Evolutionary conservation across 1,140 invertebrate genomes (phyloP), one percentile per base, ranked within the genome.

Genomic region (Lordiphosa clarofinis): DNA sequence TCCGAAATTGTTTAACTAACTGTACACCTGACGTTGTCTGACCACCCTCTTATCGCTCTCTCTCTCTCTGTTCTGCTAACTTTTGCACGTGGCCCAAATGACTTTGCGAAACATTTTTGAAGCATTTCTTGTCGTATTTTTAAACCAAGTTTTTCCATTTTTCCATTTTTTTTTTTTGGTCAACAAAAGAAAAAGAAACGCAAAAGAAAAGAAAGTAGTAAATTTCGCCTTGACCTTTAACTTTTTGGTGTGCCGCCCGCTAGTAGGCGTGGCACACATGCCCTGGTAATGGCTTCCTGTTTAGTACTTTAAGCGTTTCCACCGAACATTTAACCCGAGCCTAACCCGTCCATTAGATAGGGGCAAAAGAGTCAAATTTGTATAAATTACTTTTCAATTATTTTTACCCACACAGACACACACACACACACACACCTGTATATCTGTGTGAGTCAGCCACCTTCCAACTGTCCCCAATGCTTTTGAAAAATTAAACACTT

Each of bases 161-260:
- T 21, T 1, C 3, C 4, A 4, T 0, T 21, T 21, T 21, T 21
- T 44, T 44, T 46, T 43, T 46, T 42, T 15, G 39, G 39, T 42
- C 39, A 42, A 31, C 11, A 47, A 49, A 49, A 52, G 46, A 61
- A 4, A 36, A 40, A 39, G 11, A 13, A 39, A 39, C 15, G 10
- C 1, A 11, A 11, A 11, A 38, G n/a, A 38, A n/a, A n/a, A n/a
- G n/a, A 39, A 39, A 39, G 15, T 13, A 39, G 15, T 28, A 28
- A 28, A 28, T 28, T 7, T 4, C 64, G 38, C 75, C 75, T 81
- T 81, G 75, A 81, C 75, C 75, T 81, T 81, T 81, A 19, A 13
- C 4, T 12, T 9, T 10, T 40, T 40, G 24, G 24, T 28, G 24
- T 15, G 13, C 7, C 4, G 48, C 48, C 37, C 57, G 57, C 38